Percentiles rank a stretch among this genome's conserved stretches.
phyloP scores from a whole-genome alignment of 2,888 invertebrate species.

The Argyresthia albistria region DNA sequence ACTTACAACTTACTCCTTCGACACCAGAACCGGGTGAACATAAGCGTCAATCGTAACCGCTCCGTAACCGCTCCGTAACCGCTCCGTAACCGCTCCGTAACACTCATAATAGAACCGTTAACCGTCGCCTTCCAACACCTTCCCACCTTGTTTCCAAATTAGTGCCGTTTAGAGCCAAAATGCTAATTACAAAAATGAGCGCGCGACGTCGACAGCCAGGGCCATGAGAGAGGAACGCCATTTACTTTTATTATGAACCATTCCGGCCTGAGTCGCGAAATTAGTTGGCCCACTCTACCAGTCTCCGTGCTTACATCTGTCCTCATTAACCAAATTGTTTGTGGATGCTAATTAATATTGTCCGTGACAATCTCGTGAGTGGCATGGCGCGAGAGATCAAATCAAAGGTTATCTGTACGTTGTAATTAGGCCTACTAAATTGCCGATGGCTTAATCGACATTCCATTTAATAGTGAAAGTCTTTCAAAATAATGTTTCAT shows the following conservation, averaged over 20 bases:
- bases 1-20: too few species aligned
- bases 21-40: too few species aligned
- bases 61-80: too few species aligned
- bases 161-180: constrained; percentile 62
- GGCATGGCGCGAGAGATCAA: too few species aligned
- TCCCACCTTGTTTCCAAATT: constrained; percentile 39
- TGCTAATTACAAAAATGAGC: constrained; percentile 44
- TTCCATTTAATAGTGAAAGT: too few species aligned
- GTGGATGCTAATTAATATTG: constrained; percentile 4
- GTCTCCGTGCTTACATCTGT: constrained; percentile 18
- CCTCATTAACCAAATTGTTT: constrained; percentile 37
- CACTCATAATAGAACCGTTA: background rate
- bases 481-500: too few species aligned
- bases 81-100: too few species aligned
- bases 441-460: too few species aligned
- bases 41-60: too few species aligned
- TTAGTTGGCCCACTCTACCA: constrained; percentile 45
- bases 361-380: background rate
- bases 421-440: too few species aligned
- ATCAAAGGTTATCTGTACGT: too few species aligned
- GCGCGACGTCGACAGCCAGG: constrained; percentile 38
- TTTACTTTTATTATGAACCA: constrained; percentile 68
- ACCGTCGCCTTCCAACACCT: background rate
- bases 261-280: constrained; percentile 65
- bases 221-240: constrained; percentile 57